Evolutionary conservation across 35 echinoderm and acorn worm species (phyloP), one percentile per base, ranked within the genome.

Genomic region (Lytechinus variegatus): DNA sequence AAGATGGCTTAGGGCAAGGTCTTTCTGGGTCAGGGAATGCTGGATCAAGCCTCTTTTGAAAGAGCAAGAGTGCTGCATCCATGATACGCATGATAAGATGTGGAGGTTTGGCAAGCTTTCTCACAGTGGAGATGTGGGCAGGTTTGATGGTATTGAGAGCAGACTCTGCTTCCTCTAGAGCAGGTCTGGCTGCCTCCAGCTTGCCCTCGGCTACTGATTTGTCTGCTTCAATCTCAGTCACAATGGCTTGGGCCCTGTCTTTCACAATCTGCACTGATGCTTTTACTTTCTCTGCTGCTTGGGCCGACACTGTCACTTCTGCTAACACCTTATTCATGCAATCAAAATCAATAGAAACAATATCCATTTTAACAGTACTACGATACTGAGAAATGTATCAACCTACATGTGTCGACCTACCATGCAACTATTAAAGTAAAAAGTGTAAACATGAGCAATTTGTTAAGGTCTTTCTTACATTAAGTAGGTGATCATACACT

Each of bases 41-140:
- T 1, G 51, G 14, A 92, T 99, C 98, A 6, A 99, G 55, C 14
- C 94, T 96, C 94, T 96, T 97, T 71, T 98, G 98, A 72, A 98
- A 99, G 28, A 99, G 94, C 44, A 99, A 60, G 87, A 99, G 90
- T 54, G 98, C 98, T 66, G 93, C 94, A 89, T 99, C 98, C 97
- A 99, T 99, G 91, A 99, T 99, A 10, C 98, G 95, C 98, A 99
- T 99, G 87, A 99, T 99, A 24, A 99, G 98, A 60, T 99, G 98
- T 13, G 98, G 98, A 16, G 98, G 98, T 92, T 99, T 99, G 91
- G 96, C 98, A 10, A 99, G 95, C 54, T 99, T 99, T 27, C 98
- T 92, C 14, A 99, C 98, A 19, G 98, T 99, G 61, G 98, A 98
- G 87, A 99, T 99, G 54, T 99, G 98, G 29, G 98, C 92, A 28